Base-by-base conservation (phyloP, 1,140 invertebrate genomes). In the Colletes gigas region DNA sequence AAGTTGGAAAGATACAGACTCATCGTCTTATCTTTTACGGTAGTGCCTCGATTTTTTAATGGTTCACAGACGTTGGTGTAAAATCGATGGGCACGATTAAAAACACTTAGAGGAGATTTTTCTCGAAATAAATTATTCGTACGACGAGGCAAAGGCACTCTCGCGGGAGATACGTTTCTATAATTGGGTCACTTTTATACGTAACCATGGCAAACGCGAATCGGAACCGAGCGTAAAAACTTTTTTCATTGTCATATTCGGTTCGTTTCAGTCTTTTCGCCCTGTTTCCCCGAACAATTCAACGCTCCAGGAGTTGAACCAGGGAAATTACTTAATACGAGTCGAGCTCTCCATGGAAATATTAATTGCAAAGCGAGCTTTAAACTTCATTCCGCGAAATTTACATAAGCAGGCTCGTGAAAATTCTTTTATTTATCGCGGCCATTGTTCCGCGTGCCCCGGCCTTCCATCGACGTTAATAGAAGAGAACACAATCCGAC, bases 341-440 rank as follows among this genome's bases (percentile, higher is more conserved):
- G 69, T 21, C 71, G 71, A 63, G 63, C 75, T 14, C 4, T 8
- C 21, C 59, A 30, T 57, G 15, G 77, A 79, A 65, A 79, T 79
- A 79, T 79, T 79, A 79, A 79, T 79, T 79, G 39, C 52, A 57
- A 73, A 66, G 39, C 59, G 44, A 52, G 77, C 77, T 73, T 73
- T 62, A 73, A 73, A 57, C 60, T 66, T 79, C 70, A 30, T 79
- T 79, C 77, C 50, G 77, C 60, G 12, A 55, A 73, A 79, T 79
- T 79, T 79, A 44, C 77, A 73, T 73, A 73, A 79, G 69, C 77
- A 66, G 77, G 39, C 67, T 62, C 44, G 44, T 65, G 66, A 82
- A 84, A 63, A 77, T 82, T 84, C 80, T 85, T 86, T 86, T 86
- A 78, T 81, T 82, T 69, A 52, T 73, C 67, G 55, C 68, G 55